Base-by-base conservation (phyloP, 2,797 vertebrate genomes). In the Cirrhinus molitorella region DNA sequence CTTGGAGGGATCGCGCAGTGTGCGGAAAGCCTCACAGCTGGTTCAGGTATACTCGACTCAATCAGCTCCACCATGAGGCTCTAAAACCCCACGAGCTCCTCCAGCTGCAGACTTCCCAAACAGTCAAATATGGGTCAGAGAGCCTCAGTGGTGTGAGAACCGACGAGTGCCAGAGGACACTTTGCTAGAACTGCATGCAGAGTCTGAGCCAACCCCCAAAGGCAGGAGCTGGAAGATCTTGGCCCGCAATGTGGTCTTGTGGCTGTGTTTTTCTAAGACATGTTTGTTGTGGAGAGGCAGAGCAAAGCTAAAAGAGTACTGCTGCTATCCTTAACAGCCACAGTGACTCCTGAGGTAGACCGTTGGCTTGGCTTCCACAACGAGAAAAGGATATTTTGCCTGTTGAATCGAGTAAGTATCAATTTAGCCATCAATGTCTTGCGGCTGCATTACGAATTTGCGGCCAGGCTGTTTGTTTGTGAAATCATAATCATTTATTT, bases 401-500 rank as follows among this genome's bases (percentile, higher is more conserved):
- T 2, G 19, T 70, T 79, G 61, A 85, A 67, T 77, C 28, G 57
- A 79, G 68, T 63, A 82, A 86, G 82, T 74, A 88, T 85, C 75
- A 84, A 76, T 88, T 85, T 85, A 85, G 80, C 53, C 80, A 83
- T 87, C 83, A 79, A n/a, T 87, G 81, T 78, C 87, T 85, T 71
- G 78, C 34, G 61, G 81, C 49, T 79, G 84, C 19, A 47, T 67
- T 80, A 82, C 23, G 40, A 77, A 84, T 73, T 75, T 88, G 82
- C 3, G 68, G 79, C 13, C 23, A 49, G 19, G 82, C 59, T 84
- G 77, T 83, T 85, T 85, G 81, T 80, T 78, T 80, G 83, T 73
- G 67, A 85, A 86, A 76, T 47, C 79, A 37, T 87, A 87, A 78
- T 81, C 25, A 67, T 87, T 81, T 66, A 55, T 63, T 79, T 80